These are phyloP conservation scores for Alligator mississippiensis DNA, from an alignment of 2,113 vertebrate species.

Conservation along the genomic window DNA sequence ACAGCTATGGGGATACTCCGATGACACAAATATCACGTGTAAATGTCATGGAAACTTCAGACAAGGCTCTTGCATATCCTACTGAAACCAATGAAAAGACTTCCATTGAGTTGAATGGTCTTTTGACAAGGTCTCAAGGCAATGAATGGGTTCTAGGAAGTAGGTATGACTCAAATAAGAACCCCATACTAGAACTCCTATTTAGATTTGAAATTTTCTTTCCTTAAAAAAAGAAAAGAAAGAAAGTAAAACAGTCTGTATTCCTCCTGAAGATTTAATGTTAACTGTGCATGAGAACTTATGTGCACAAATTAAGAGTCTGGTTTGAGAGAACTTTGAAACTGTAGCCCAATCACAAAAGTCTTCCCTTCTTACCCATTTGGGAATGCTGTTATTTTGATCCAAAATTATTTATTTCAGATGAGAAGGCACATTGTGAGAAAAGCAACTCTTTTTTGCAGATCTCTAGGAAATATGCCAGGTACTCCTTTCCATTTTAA, in stretches of 20 bases:
- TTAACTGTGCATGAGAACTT: background rate
- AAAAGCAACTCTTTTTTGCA: background rate
- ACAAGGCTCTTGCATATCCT: accelerated
- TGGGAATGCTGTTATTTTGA: background rate
- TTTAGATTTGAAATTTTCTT: background rate
- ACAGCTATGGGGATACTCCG: no score
- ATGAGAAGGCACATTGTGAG: background rate
- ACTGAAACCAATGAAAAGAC: background rate
- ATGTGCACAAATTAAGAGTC: background rate
- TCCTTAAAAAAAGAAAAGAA: background rate
- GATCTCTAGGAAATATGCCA: background rate
- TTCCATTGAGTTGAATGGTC: background rate
- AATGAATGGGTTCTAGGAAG: background rate
- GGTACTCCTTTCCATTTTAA: background rate
- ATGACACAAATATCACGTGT: no score
- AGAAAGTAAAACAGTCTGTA: background rate
- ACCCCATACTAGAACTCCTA: background rate
- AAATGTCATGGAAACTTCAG: no score
- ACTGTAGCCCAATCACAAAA: background rate
- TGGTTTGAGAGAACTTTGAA: background rate
- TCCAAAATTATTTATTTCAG: background rate
- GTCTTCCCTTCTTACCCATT: background rate
- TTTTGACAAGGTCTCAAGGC: background rate
- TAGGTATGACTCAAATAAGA: background rate
- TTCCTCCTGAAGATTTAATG: background rate